These are phyloP conservation scores for Sisor rabdophorus DNA, from an alignment of 2,113 vertebrate species.

Conservation along the genomic window DNA sequence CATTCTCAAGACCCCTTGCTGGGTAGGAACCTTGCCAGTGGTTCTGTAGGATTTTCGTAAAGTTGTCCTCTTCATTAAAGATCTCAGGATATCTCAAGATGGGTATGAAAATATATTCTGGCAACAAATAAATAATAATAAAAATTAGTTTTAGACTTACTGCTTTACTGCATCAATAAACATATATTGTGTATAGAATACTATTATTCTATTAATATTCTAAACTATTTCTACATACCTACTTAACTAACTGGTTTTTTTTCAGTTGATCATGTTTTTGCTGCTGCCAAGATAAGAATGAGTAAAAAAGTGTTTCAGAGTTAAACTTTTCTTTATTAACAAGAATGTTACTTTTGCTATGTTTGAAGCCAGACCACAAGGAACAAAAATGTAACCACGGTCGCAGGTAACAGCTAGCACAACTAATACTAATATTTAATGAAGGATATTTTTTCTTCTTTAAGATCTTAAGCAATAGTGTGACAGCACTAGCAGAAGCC, in stretches of 20 bases:
- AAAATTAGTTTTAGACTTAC: no score
- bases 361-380: slow-evolving; percentile 20
- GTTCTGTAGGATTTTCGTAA: no score
- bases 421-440: background rate
- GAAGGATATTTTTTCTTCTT: background rate
- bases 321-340: background rate
- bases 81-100: no score
- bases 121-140: no score
- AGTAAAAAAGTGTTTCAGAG: background rate
- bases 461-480: background rate
- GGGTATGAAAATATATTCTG: no score
- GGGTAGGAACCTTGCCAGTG: no score
- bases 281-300: background rate
- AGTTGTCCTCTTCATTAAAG: no score
- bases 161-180: no score
- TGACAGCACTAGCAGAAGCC: background rate
- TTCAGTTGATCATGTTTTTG: background rate
- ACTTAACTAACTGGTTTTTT: background rate
- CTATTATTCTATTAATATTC: background rate
- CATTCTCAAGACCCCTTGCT: no score
- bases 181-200: no score
- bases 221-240: no score
- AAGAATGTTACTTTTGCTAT: background rate
- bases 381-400: slow-evolving; percentile 16
- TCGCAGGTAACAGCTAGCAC: background rate